phyloP scores from a whole-genome alignment of 2,113 vertebrate species.

The Myrmecophaga tridactyla region DNA sequence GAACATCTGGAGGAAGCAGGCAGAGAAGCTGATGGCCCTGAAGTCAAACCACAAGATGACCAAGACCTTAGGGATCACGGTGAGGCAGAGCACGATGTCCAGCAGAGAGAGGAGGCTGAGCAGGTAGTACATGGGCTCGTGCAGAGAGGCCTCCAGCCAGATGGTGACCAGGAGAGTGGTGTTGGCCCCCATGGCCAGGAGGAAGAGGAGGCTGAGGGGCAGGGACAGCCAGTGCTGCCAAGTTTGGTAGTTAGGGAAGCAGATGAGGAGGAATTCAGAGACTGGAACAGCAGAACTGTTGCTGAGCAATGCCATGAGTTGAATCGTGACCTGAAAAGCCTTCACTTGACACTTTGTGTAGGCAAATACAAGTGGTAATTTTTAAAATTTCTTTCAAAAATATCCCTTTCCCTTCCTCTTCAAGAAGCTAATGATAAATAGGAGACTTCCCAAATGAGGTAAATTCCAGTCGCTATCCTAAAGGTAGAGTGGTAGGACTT shows the following conservation, averaged over 20 bases:
- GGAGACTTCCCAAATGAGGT: too few species aligned
- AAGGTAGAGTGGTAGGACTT: background rate
- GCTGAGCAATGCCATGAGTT: background rate
- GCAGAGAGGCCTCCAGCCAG: background rate
- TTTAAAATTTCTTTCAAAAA: background rate
- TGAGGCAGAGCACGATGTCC: background rate
- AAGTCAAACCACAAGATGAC: constrained; percentile 30
- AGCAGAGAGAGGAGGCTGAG: background rate
- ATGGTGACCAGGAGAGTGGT: background rate
- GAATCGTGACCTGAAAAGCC: background rate
- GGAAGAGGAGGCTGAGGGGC: too few species aligned
- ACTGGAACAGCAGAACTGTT: background rate
- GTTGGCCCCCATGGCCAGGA: background rate
- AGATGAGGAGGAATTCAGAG: constrained; percentile 44
- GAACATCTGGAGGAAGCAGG: constrained; percentile 48
- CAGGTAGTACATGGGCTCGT: too few species aligned
- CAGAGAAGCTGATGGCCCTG: background rate
- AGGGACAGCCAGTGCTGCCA: background rate
- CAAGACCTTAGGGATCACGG: background rate
- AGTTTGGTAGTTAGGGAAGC: constrained; percentile 39
- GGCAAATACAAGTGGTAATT: background rate
- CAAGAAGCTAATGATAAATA: background rate
- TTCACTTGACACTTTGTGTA: background rate
- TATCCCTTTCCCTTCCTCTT: background rate
- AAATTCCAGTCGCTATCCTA: too few species aligned